These are phyloP conservation scores for Rafetus swinhoei DNA, from an alignment of 2,113 vertebrate genomes.

Conservation along the genomic window DNA sequence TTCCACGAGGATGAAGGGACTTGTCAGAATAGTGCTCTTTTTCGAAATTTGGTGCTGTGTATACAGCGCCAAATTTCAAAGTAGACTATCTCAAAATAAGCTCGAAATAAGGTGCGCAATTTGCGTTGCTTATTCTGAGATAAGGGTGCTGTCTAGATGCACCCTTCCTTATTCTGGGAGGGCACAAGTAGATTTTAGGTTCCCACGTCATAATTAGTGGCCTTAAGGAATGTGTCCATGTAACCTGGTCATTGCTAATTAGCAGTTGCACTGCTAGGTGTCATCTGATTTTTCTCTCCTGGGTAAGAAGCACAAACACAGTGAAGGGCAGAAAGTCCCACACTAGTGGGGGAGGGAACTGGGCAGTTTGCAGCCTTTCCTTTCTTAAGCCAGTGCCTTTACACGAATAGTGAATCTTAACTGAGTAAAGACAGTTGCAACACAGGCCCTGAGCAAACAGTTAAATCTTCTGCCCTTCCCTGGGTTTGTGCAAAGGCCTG, in stretches of 20 bases:
- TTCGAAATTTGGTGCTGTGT: no score
- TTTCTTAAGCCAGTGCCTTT: not conserved
- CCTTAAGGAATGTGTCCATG: not conserved
- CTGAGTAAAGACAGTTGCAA: not conserved
- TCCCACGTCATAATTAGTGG: conserved; percentile 34
- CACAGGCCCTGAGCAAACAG: not conserved
- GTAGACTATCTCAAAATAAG: no score
- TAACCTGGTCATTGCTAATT: not conserved
- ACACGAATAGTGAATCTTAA: not conserved
- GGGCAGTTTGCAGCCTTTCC: not conserved
- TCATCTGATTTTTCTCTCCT: not conserved
- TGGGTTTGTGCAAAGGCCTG: not conserved
- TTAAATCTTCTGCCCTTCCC: not conserved
- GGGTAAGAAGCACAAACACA: rapidly evolving
- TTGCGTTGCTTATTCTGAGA: no score
- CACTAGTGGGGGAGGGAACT: not conserved
- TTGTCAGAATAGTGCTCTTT: no score
- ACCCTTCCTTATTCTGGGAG: conserved; percentile 1
- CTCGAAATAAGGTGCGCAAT: no score
- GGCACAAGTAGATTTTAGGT: not conserved
- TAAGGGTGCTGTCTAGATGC: not conserved
- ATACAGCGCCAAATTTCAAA: no score
- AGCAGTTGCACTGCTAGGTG: not conserved
- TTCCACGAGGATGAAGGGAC: no score
- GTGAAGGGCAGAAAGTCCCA: not conserved